Evolutionary conservation across 2,888 invertebrate genomes (phyloP).

Genomic region (Latheticus oryzae): DNA sequence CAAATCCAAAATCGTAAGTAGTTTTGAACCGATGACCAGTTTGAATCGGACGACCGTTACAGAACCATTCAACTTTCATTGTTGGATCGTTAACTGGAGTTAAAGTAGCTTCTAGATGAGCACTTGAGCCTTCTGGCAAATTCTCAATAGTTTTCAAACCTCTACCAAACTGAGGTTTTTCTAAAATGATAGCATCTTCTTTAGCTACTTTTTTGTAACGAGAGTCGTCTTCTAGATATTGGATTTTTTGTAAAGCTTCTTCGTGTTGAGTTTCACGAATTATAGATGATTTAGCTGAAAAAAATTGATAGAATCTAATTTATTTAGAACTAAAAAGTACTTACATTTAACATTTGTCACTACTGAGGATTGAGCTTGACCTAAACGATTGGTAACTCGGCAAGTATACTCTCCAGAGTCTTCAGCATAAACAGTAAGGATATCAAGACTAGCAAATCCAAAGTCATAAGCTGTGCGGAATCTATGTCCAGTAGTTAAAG

Average conservation of each 20-base stretch:
- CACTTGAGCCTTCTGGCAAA: conserved; percentile 86
- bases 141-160: conserved; percentile 87
- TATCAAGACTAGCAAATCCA: conserved; percentile 96
- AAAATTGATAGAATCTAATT: conserved; percentile 26
- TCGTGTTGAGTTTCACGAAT: conserved; percentile 93
- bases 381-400: conserved; percentile 86
- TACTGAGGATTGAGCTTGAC: conserved; percentile 85
- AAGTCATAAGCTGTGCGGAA: conserved; percentile 96
- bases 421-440: conserved; percentile 92
- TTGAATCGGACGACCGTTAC: conserved; percentile 92
- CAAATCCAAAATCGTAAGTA: conserved; percentile 97
- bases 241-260: conserved; percentile 91
- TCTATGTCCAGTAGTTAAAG: conserved; percentile 87
- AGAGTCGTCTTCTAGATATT: conserved; percentile 88
- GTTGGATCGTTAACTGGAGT: conserved; percentile 98
- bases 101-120: conserved; percentile 93
- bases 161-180: conserved; percentile 90
- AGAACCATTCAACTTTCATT: conserved; percentile 98
- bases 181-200: conserved; percentile 81
- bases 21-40: conserved; percentile 96
- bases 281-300: conserved; percentile 82
- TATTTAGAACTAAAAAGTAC: conserved; percentile 57
- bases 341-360: conserved; percentile 84
- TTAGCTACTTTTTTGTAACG: conserved; percentile 77
- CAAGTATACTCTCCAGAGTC: conserved; percentile 95